Base-by-base conservation (phyloP, 2,113 vertebrate genomes). In the Apus apus region DNA sequence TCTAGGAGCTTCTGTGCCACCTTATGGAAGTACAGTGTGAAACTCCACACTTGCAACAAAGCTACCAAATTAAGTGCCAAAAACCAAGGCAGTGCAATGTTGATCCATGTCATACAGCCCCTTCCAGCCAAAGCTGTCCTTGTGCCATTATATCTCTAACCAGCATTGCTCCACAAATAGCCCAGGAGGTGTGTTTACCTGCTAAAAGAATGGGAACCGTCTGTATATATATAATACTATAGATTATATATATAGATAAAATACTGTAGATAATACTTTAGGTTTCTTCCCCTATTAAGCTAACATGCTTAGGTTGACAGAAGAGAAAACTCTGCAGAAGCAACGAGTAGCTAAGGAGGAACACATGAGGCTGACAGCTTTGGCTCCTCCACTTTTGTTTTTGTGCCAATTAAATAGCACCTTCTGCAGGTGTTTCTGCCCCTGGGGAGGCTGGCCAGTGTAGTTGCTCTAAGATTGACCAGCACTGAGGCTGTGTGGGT, bases 261-360 rank as follows among this genome's bases (percentile, higher is more conserved):
- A 43, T 43, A 43, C 40, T 43, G 14, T 29, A 53, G 17, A 21
- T 4, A 67, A 62, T 23, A 29, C 40, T 62, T 85, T 27, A 36
- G 5, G 62, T 78, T 61, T 71, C 20, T 75, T 53, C 30, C 9
- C 9, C 13, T 53, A 1, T 48, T 67, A 57, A 51, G 1, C 9
- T 62, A 65, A 1, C 12, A n/a, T 11, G 0, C 21, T 45, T 14
- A 51, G 1, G 8, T 6, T 11, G 3, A 23, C 9, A 2, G 3
- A 2, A 68, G 12, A 50, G 45, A 23, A 70, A 65, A 64, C 23
- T 65, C 30, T 30, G 16, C 51, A 32, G 19, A 29, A 58, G 16
- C 6, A 29, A 19, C 0, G 0, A 61, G 29, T 9, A 48, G 45
- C 15, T 67, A 21, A 83, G 15, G 50, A 78, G 34, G 21, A 85